Evolutionary conservation across 2,888 invertebrate species (phyloP), one percentile per base, ranked within the genome.

Genomic region (Fissipunctia ypsillon): DNA sequence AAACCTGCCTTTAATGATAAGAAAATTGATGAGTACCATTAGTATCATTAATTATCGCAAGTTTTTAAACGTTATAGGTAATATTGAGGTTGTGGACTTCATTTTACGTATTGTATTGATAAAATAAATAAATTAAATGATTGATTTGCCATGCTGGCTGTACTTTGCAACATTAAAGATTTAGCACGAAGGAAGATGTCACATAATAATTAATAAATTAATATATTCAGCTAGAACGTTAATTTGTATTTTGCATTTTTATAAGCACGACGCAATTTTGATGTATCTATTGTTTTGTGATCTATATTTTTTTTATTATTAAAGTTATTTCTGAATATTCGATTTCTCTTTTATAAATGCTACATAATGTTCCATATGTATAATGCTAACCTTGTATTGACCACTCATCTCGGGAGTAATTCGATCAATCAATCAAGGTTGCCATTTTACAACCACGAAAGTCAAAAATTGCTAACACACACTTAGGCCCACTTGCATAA

Each of bases 181-280:
- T 54, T 38, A 31, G 45, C 48, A 78, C 45, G 54, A 48, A 31
- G 0, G 25, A 19, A 64, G 48, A n/a, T 35, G 52, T 64, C 83
- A 78, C 72, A 45, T 78, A 71, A 59, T 60, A 38, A 43, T 50
- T 60, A 68, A 64, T 60, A 38, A 61, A 57, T 65, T 76, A 78
- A 67, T 67, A 78, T 80, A 79, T 80, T 80, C 74, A 69, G 64
- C 73, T 87, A 73, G 71, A 74, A 64, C 16, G 59, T 77, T 76
- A 52, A 73, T 78, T 80, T 77, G 69, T 71, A 78, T 84, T 89
- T 88, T 88, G 86, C 90, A 90, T 89, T 89, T 90, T 90, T 90
- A 86, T 89, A 90, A 84, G 81, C 78, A 76, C 78, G 68, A 65
- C 74, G 69, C 83, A 77, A 79, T 76, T 76, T 78, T 80, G 56